Evolutionary conservation across 2,888 invertebrate genomes (phyloP).

Genomic region (Drosophila vallismaia): DNA sequence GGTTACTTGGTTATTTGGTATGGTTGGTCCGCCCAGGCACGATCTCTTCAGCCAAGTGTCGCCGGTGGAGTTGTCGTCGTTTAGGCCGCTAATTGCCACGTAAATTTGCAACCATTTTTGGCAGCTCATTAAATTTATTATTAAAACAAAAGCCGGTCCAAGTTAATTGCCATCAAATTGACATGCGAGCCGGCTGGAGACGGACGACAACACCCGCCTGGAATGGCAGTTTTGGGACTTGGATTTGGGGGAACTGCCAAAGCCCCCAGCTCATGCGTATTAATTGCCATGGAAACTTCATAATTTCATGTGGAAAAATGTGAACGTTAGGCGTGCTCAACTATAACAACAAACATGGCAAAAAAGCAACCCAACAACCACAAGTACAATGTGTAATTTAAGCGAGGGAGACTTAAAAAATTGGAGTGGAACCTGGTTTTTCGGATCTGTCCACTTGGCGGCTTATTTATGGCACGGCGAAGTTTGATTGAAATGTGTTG

Average conservation of each 20-base stretch:
- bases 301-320: constrained; percentile 78
- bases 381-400: constrained; percentile 60
- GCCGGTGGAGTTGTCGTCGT: constrained; percentile 44
- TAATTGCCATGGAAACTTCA: constrained; percentile 77
- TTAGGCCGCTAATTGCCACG: constrained; percentile 74
- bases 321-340: constrained; percentile 71
- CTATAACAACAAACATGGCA: constrained; percentile 29
- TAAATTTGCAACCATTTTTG: constrained; percentile 81
- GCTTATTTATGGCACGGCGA: constrained; percentile 74
- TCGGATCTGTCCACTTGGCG: constrained; percentile 64
- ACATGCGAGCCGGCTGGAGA: constrained; percentile 68
- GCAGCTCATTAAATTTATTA: constrained; percentile 81
- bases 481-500: constrained; percentile 79
- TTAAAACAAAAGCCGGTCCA: constrained; percentile 68
- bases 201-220: constrained; percentile 67
- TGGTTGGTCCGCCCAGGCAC: constrained; percentile 30
- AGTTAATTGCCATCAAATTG: constrained; percentile 80
- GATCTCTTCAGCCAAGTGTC: constrained; percentile 67
- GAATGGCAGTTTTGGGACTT: constrained; percentile 27
- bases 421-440: constrained; percentile 26
- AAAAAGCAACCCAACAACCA: constrained; percentile 17
- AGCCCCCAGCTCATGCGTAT: constrained; percentile 63
- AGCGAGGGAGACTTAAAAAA: constrained; percentile 54
- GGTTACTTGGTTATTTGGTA: constrained; percentile 1
- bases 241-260: background rate